Evolutionary conservation across 2,888 invertebrate species (phyloP).

Genomic region (Hyposoter didymator): DNA sequence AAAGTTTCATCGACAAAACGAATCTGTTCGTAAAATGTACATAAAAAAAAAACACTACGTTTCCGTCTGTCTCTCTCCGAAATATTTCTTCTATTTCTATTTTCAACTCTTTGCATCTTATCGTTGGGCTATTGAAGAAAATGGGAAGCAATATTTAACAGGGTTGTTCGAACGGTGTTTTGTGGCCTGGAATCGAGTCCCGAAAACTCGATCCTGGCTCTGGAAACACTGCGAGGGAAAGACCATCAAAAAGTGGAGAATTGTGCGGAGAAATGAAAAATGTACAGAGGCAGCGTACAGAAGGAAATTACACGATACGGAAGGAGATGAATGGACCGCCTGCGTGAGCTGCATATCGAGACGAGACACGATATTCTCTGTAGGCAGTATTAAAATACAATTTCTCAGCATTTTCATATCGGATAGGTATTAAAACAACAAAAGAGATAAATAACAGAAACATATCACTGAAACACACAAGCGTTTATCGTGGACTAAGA

Average conservation of each 20-base stretch:
- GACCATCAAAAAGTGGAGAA: neutral
- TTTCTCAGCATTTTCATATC: constrained; percentile 76
- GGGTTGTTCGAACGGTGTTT: constrained; percentile 8
- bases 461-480: constrained; percentile 45
- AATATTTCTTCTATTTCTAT: constrained; percentile 34
- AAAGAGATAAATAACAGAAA: constrained; percentile 44
- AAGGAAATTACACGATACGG: constrained; percentile 8
- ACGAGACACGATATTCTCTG: constrained; percentile 39
- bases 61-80: constrained; percentile 41
- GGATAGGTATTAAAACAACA: constrained; percentile 68
- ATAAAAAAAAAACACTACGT: constrained; percentile 60
- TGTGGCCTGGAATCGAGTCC: constrained; percentile 2
- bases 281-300: neutral
- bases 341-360: constrained; percentile 62
- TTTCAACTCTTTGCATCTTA: constrained; percentile 64
- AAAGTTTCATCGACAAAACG: constrained; percentile 9
- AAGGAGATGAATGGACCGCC: constrained; percentile 44
- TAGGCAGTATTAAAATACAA: constrained; percentile 69
- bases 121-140: constrained; percentile 38
- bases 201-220: constrained; percentile 30
- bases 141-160: constrained; percentile 5
- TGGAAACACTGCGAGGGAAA: constrained; percentile 19
- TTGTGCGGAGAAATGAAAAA: neutral
- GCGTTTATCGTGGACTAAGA: constrained; percentile 46
- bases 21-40: constrained; percentile 54